Evolutionary conservation across 1,140 invertebrate species (phyloP).

Genomic region (Tetraneura akinire): DNA sequence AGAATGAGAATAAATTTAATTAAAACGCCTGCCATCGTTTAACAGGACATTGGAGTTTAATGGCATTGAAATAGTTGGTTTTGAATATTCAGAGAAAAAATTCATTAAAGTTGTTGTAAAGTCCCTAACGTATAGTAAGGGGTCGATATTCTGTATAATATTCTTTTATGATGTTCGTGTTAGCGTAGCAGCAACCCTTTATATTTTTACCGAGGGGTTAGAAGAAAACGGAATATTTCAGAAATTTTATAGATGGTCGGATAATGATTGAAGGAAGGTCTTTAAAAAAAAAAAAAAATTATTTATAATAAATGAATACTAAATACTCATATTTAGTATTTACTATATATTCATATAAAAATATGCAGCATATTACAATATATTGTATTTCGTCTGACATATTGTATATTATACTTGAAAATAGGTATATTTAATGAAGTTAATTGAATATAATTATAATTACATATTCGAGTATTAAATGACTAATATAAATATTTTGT

Average conservation of each 20-base stretch:
- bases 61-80: not conserved
- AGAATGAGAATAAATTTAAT: slow-evolving; percentile 6
- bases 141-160: slow-evolving; percentile 2
- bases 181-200: not conserved
- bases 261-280: not conserved
- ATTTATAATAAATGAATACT: not conserved
- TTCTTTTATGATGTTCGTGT: not conserved
- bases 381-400: too few relatives aligned
- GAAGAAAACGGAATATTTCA: not conserved
- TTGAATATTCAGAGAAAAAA: slow-evolving; percentile 30
- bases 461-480: too few relatives aligned
- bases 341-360: too few relatives aligned
- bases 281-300: not conserved
- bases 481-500: too few relatives aligned
- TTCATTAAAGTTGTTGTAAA: slow-evolving; percentile 29
- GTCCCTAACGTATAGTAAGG: not conserved
- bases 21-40: slow-evolving; percentile 13
- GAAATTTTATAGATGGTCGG: not conserved
- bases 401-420: too few relatives aligned
- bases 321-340: too few relatives aligned
- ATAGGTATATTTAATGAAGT: too few relatives aligned
- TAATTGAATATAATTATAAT: too few relatives aligned
- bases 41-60: not conserved
- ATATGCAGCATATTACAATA: too few relatives aligned
- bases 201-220: not conserved